These are phyloP conservation scores for Calameuta pallipes DNA, from an alignment of 2,888 invertebrate genomes.

Conservation along the genomic window DNA sequence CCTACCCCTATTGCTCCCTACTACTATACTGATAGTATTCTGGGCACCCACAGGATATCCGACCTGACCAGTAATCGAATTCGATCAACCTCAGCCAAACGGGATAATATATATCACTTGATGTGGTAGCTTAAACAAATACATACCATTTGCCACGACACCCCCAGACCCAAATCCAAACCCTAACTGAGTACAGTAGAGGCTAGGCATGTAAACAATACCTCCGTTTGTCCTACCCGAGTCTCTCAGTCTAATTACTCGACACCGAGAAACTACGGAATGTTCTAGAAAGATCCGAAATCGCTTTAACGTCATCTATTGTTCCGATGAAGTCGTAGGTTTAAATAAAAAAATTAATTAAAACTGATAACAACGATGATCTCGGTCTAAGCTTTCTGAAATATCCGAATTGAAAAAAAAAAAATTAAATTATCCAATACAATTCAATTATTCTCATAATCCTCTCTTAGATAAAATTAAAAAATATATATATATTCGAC, in stretches of 20 bases:
- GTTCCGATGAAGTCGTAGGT: not conserved
- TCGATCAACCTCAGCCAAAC: constrained; percentile 36
- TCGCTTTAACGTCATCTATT: not conserved
- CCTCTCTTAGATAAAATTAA: not conserved
- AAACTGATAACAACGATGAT: not conserved
- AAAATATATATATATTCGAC: not conserved
- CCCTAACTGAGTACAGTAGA: not conserved
- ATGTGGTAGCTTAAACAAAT: constrained; percentile 37
- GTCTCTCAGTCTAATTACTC: not conserved
- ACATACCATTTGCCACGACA: constrained; percentile 33
- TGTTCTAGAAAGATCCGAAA: not conserved
- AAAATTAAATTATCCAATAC: too few species aligned
- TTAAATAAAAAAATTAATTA: not conserved
- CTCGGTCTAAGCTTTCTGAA: not conserved
- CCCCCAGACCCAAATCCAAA: constrained; percentile 1
- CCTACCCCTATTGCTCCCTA: not conserved
- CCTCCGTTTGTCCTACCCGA: constrained; percentile 17
- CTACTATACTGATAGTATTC: not conserved
- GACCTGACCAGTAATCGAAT: constrained; percentile 41
- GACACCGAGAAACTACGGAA: not conserved
- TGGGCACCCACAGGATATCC: constrained; percentile 30
- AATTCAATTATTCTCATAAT: too few species aligned
- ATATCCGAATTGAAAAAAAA: too few species aligned
- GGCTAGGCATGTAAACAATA: constrained; percentile 21
- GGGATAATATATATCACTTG: constrained; percentile 29